Evolutionary conservation across 2,113 vertebrate species (phyloP), one percentile per base, ranked within the genome.

Genomic region (Channa argus): DNA sequence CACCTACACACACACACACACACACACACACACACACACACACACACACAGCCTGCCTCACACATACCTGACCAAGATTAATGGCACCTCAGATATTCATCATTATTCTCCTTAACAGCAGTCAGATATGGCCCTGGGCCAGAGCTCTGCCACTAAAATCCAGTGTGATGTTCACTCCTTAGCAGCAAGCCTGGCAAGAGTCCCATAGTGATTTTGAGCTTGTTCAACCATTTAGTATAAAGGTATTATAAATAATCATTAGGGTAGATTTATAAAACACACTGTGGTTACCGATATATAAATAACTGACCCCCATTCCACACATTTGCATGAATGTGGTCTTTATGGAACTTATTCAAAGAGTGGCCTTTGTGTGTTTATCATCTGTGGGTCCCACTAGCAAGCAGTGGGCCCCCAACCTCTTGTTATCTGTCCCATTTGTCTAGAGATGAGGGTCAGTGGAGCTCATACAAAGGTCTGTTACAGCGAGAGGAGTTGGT

Each of bases 21-120:
- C 24, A 24, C 24, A 24, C 24, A 24, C 24, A 24, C 24, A 24
- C 24, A 24, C 24, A 24, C 24, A 24, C 24, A 24, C 24, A 24
- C 24, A 84, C 82, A 56, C 70, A 74, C 76, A 80, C 74, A 56
- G 78, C 49, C 80, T 49, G 74, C 66, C 63, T 83, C 77, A 72
- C 77, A 68, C 68, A 62, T 69, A 89, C 89, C 90, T 89, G 89
- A 89, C 84, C 56, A 84, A 88, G 89, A 92, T 88, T 83, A 93
- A 91, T 90, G 81, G 47, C 68, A 61, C 47, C 74, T 82, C 71
- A n/a, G 49, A 83, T 82, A 77, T 87, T 86, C 83, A 73, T 92
- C 84, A 87, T 87, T 88, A 86, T 87, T 88, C 88, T 77, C 68
- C 73, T 62, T 71, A 92, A 83, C 87, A 89, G 90, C 87, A 74